These are phyloP conservation scores for Apis dorsata DNA, from an alignment of 1,140 invertebrate species.

Conservation along the genomic window DNA sequence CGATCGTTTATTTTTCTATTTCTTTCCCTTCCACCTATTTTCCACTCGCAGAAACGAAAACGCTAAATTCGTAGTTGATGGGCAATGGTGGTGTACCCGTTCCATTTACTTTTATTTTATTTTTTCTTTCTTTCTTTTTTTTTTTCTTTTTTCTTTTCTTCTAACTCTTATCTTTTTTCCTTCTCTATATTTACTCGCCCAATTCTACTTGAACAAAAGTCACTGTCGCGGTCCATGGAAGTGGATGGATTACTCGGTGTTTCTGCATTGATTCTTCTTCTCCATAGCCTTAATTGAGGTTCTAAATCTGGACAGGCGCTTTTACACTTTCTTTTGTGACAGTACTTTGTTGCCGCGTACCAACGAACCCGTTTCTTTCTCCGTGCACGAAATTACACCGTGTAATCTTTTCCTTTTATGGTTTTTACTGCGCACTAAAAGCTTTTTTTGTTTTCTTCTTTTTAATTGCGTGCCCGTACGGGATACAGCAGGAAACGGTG, in stretches of 20 bases:
- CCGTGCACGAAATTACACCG: constrained; percentile 37
- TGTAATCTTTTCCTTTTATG: constrained; percentile 43
- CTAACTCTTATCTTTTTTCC: neutral
- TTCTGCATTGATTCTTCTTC: constrained; percentile 46
- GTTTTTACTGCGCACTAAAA: constrained; percentile 36
- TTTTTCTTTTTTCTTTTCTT: neutral
- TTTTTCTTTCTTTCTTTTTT: neutral
- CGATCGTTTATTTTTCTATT: constrained; percentile 22
- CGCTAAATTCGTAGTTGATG: constrained; percentile 3
- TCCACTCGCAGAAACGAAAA: neutral
- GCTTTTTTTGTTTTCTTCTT: constrained; percentile 45
- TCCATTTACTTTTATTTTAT: constrained; percentile 1
- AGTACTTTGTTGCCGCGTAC: constrained; percentile 28
- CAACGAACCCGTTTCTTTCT: constrained; percentile 25
- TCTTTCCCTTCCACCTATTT: too few species aligned
- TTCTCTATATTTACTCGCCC: constrained; percentile 25
- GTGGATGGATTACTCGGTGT: constrained; percentile 50
- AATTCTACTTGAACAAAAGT: constrained; percentile 42
- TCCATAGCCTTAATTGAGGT: constrained; percentile 47
- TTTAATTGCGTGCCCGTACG: constrained; percentile 15
- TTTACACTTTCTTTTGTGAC: constrained; percentile 37
- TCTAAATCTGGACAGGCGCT: constrained; percentile 43
- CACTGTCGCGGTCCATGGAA: constrained; percentile 35
- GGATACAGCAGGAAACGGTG: neutral
- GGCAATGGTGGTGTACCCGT: neutral